phyloP scores from a whole-genome alignment of 92 coral and sea anemone species.

The Epizoanthus stellaris region DNA sequence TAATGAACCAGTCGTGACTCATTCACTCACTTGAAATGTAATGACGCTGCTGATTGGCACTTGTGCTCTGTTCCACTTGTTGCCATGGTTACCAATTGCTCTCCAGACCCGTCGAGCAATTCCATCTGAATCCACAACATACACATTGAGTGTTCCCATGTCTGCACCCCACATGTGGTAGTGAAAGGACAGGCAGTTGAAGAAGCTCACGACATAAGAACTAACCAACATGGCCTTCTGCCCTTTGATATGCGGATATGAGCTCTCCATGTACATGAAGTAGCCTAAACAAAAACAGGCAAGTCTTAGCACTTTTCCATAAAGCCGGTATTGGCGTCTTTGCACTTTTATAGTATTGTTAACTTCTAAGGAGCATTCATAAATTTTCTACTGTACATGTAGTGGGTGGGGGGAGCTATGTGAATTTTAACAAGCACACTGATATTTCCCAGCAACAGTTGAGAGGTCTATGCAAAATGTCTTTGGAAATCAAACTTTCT shows the following conservation, averaged over 20 bases:
- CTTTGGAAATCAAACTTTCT: too few species aligned
- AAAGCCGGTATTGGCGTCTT: too few species aligned
- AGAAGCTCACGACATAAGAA: neutral
- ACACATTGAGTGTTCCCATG: conserved; percentile 31
- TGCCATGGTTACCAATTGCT: conserved; percentile 38
- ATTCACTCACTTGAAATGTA: conserved; percentile 28
- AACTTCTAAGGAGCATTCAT: too few species aligned
- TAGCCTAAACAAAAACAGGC: neutral
- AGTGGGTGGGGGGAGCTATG: too few species aligned
- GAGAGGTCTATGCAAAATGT: too few species aligned
- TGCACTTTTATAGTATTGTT: too few species aligned
- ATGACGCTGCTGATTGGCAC: neutral
- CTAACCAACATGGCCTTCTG: conserved; percentile 9
- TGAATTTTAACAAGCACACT: too few species aligned
- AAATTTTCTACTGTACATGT: too few species aligned
- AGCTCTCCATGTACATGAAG: conserved; percentile 30
- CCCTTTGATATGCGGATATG: neutral
- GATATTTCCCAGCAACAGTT: too few species aligned
- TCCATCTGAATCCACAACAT: neutral
- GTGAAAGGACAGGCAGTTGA: conserved; percentile 36
- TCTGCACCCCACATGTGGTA: conserved; percentile 34
- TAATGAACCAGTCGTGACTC: neutral
- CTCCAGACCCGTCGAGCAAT: conserved; percentile 2
- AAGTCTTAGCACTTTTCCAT: neutral
- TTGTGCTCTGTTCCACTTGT: conserved; percentile 32